Percentiles rank a stretch among this genome's conserved stretches.
phyloP scores from a whole-genome alignment of 2,113 vertebrate genomes.

The Tachuris rubrigastra region DNA sequence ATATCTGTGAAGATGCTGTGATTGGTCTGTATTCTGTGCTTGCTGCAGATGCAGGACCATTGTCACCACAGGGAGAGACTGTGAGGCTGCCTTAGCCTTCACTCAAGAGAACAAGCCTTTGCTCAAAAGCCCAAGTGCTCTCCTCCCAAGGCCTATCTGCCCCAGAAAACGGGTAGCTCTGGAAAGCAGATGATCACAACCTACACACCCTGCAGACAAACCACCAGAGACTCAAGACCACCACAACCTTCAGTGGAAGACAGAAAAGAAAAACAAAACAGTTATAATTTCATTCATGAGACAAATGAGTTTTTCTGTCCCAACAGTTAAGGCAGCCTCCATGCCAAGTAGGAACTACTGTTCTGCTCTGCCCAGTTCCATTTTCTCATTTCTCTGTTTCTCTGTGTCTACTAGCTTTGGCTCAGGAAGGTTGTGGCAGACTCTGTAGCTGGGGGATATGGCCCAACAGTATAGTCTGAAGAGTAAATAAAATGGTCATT shows the following conservation, averaged over 20 bases:
- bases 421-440: not conserved
- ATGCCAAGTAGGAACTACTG: not conserved
- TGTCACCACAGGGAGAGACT: not conserved
- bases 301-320: not conserved
- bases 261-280: not conserved
- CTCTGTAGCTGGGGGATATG: not conserved
- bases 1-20: not conserved
- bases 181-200: not conserved
- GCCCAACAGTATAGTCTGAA: not conserved
- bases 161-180: not conserved
- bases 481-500: not conserved
- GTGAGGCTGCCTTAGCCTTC: not conserved
- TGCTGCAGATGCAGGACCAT: not conserved
- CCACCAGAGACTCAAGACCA: not conserved
- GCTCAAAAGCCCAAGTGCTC: not conserved
- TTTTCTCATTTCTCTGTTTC: conserved; percentile 18
- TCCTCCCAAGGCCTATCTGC: not conserved
- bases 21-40: not conserved
- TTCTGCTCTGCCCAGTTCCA: not conserved
- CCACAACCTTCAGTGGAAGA: not conserved
- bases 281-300: not conserved
- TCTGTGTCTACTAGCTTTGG: not conserved
- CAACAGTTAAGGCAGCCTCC: not conserved
- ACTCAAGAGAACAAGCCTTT: not conserved
- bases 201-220: not conserved